Evolutionary conservation across 2,113 vertebrate species (phyloP).

Genomic region (Tylochromis polylepis): DNA sequence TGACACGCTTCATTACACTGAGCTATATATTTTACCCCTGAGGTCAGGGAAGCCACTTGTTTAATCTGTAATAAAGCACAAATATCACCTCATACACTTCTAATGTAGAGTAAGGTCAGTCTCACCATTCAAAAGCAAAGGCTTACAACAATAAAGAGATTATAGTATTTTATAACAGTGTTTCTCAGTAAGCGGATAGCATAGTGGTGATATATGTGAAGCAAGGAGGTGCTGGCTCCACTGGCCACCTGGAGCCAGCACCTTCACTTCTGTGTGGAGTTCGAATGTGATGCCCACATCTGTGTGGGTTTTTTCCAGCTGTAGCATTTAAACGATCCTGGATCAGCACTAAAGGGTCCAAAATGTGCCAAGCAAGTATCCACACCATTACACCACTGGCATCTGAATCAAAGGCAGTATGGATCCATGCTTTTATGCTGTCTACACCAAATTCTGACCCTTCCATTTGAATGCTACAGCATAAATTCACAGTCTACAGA

Average conservation of each 20-base stretch:
- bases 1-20: constrained; percentile 37
- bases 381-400: neutral
- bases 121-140: neutral
- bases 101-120: neutral
- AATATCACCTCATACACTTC: neutral
- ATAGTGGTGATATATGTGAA: neutral
- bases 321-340: neutral
- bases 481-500: neutral
- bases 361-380: neutral
- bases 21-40: neutral
- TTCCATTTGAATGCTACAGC: neutral
- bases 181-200: neutral
- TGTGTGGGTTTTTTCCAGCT: neutral
- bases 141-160: neutral
- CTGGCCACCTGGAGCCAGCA: neutral
- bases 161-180: neutral
- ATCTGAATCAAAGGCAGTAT: neutral
- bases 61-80: constrained; percentile 32
- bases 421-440: neutral
- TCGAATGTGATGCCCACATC: neutral
- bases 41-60: constrained; percentile 28
- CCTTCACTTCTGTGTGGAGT: neutral
- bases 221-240: neutral
- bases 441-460: neutral
- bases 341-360: neutral